These are phyloP conservation scores for Lophotriccus pileatus DNA, from an alignment of 2,797 vertebrate species.

Conservation along the genomic window DNA sequence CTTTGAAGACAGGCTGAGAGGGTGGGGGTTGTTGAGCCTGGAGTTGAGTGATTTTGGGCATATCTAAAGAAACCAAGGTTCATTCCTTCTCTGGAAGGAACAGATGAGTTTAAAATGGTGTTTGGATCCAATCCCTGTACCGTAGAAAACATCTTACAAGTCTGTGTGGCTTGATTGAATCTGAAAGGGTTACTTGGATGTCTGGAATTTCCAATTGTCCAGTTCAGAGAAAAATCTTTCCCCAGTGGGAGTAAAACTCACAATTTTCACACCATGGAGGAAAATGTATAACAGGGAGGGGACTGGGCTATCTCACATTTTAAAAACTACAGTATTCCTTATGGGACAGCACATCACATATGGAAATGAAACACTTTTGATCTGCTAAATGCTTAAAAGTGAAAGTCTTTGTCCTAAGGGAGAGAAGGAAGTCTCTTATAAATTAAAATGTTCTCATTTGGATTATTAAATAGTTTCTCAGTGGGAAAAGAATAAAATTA, in stretches of 20 bases:
- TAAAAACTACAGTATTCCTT: not conserved
- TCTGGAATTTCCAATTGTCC: not conserved
- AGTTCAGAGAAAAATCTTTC: not conserved
- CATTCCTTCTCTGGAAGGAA: not conserved
- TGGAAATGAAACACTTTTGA: not conserved
- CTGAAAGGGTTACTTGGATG: not conserved
- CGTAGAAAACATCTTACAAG: not conserved
- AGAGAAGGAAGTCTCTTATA: not conserved
- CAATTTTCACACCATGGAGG: not conserved
- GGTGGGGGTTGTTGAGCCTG: not conserved
- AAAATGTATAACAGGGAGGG: not conserved
- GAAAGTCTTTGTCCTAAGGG: not conserved
- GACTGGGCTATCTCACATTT: not conserved
- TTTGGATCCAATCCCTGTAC: not conserved
- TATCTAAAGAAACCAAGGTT: not conserved
- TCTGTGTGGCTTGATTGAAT: not conserved
- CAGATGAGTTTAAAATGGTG: not conserved
- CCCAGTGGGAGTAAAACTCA: not conserved
- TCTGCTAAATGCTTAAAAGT: constrained; percentile 24
- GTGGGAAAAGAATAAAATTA: not conserved
- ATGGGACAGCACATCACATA: not conserved
- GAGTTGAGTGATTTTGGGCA: not conserved
- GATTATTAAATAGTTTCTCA: not conserved
- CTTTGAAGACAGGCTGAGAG: not conserved
- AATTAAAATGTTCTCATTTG: not conserved